These are phyloP conservation scores for Chamaetylas fuelleborni DNA, from an alignment of 2,113 vertebrate species.

Conservation along the genomic window DNA sequence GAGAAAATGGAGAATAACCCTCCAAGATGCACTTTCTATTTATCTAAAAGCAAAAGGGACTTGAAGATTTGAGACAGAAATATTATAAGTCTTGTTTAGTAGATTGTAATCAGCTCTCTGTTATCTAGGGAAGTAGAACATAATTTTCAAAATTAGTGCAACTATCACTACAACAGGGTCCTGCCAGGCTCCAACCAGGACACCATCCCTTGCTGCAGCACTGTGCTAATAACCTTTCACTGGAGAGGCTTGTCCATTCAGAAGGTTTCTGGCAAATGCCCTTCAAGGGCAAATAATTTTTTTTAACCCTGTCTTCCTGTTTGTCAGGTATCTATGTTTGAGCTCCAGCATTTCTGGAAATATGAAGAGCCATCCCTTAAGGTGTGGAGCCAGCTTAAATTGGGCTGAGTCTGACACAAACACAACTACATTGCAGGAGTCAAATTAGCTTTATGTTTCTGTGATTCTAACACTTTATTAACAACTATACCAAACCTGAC, in stretches of 20 bases:
- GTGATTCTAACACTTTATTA: background rate
- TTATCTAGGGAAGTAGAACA: background rate
- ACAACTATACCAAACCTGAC: background rate
- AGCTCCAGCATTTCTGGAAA: background rate
- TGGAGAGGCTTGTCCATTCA: background rate
- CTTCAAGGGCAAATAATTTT: background rate
- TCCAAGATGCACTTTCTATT: background rate
- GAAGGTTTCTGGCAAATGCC: background rate
- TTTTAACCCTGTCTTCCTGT: background rate
- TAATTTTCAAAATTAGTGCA: background rate
- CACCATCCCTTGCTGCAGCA: background rate
- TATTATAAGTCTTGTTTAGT: background rate
- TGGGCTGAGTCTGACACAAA: background rate
- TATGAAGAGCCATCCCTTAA: background rate
- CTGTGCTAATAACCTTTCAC: background rate
- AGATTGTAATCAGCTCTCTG: background rate
- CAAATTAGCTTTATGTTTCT: background rate
- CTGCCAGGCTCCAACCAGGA: background rate
- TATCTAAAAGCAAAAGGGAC: background rate
- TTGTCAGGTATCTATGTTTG: background rate
- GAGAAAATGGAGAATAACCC: background rate
- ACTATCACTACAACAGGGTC: rapidly evolving
- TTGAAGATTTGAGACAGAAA: background rate
- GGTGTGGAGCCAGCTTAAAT: background rate
- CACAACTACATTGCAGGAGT: background rate